A percentile compares a stretch with the other conserved stretches of the same genome.
These are phyloP conservation scores for Strix aluco DNA, from an alignment of 2,113 vertebrate genomes.

Conservation along the genomic window DNA sequence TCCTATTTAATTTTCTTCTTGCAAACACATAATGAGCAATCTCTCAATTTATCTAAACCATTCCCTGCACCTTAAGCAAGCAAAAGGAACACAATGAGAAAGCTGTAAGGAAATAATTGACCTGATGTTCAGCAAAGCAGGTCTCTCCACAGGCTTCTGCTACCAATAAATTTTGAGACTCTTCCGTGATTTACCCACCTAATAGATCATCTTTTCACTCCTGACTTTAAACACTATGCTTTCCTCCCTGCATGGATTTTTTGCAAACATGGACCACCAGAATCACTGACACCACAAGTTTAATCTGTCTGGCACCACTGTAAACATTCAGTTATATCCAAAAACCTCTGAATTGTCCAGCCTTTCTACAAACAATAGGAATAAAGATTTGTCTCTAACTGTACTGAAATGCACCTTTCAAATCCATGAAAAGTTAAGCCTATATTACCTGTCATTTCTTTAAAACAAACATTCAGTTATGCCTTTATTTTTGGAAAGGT, in stretches of 20 bases:
- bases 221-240: not conserved
- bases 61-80: not conserved
- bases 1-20: not conserved
- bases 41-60: not conserved
- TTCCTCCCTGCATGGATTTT: not conserved
- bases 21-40: not conserved
- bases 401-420: not conserved
- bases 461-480: conserved; percentile 5
- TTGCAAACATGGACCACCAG: not conserved
- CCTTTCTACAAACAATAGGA: not conserved
- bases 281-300: not conserved
- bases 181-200: not conserved
- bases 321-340: not conserved
- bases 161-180: not conserved
- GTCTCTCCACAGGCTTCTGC: not conserved
- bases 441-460: not conserved
- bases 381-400: not conserved
- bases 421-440: not conserved
- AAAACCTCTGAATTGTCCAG: not conserved
- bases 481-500: not conserved
- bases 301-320: not conserved
- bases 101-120: not conserved
- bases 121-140: not conserved
- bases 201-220: not conserved
- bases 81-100: not conserved